A percentile compares a stretch with the other conserved stretches of the same genome.
phyloP scores from a whole-genome alignment of 1,140 invertebrate species.

The Pseudachorutes palmiensis region DNA sequence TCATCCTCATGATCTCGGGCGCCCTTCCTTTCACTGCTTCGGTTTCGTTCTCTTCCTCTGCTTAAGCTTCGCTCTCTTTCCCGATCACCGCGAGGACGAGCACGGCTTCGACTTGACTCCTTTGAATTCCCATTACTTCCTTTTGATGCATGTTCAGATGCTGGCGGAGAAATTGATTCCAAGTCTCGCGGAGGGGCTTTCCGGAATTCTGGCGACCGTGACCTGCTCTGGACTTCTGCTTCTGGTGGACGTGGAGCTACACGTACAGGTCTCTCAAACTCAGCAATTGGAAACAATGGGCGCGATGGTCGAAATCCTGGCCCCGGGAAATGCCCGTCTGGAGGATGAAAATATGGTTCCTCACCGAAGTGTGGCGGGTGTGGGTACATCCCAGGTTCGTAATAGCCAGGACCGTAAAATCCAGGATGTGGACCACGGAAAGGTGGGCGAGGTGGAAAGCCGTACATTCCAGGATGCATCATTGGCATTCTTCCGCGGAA shows the following conservation, averaged over 20 bases:
- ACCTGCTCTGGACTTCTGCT: slow-evolving; percentile 8
- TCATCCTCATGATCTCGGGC: background rate
- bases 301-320: background rate
- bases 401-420: background rate
- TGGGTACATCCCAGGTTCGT: too few species aligned
- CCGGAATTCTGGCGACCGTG: background rate
- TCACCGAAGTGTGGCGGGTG: too few species aligned
- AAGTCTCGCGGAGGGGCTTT: slow-evolving; percentile 8
- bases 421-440: background rate
- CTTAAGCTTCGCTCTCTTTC: slow-evolving; percentile 38
- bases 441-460: background rate
- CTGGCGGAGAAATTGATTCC: slow-evolving; percentile 13
- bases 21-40: slow-evolving; percentile 29
- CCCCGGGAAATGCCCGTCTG: background rate
- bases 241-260: background rate
- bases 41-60: slow-evolving; percentile 41
- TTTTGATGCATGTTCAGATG: slow-evolving; percentile 16
- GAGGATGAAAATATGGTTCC: background rate
- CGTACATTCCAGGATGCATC: background rate
- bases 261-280: background rate
- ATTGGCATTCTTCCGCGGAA: slow-evolving; percentile 1
- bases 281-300: background rate
- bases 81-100: slow-evolving; percentile 20
- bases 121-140: slow-evolving; percentile 35
- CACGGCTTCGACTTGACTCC: background rate